Evolutionary conservation across 2,888 invertebrate species (phyloP).

Genomic region (Euzetes globulus): DNA sequence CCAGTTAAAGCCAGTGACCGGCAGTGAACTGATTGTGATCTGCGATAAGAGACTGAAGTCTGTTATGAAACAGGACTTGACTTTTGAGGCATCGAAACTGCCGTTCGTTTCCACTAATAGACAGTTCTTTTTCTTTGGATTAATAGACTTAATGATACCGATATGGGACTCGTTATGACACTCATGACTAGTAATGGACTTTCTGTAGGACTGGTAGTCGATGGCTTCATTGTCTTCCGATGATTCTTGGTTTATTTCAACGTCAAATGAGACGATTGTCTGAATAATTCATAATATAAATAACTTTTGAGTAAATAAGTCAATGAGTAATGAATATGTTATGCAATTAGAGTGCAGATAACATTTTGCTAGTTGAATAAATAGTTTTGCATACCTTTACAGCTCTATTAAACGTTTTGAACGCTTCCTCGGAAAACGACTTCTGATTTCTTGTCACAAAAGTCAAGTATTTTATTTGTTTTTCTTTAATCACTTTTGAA

Average conservation of each 20-base stretch:
- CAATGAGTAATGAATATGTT: background rate
- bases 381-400: background rate
- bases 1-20: constrained; percentile 6
- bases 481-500: background rate
- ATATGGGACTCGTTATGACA: background rate
- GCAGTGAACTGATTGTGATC: background rate
- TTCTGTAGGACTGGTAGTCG: background rate
- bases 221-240: background rate
- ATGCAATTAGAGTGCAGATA: background rate
- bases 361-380: background rate
- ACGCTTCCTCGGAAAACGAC: background rate
- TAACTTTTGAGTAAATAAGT: background rate
- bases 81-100: background rate
- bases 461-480: background rate
- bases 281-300: background rate
- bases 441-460: background rate
- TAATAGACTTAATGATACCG: background rate
- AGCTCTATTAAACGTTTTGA: background rate
- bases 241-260: background rate
- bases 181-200: background rate
- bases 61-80: background rate
- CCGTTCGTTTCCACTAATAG: constrained; percentile 1
- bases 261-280: background rate
- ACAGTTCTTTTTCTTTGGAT: background rate
- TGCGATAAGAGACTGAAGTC: background rate